Conservation (phyloP, 35 echinoderm and acorn worm genomes). For the Ptychodera flava region DNA sequence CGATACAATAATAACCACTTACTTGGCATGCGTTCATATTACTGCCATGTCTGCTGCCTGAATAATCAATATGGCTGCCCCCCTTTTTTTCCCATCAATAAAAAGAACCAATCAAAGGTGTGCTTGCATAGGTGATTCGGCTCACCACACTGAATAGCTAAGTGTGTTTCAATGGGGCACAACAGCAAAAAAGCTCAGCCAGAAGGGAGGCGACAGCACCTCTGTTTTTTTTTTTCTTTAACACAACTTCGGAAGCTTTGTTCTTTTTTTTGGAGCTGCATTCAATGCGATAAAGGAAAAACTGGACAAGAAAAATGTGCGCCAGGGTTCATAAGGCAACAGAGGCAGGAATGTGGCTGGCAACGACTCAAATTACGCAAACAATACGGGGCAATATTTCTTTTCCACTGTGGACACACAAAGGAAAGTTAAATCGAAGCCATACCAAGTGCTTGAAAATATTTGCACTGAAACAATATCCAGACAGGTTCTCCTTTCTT, state of each 20-base stretch:
- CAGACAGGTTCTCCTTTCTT: too few species aligned
- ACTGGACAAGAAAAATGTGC: neutral
- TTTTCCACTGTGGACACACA: neutral
- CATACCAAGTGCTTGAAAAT: too few species aligned
- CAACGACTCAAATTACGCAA: neutral
- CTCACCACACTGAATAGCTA: too few species aligned
- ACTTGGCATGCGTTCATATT: neutral
- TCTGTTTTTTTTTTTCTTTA: too few species aligned
- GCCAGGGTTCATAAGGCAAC: neutral
- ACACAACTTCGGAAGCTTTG: neutral
- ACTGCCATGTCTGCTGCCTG: neutral
- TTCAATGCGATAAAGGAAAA: too few species aligned
- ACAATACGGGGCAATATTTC: neutral
- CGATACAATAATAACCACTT: neutral
- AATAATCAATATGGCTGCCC: neutral
- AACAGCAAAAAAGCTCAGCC: too few species aligned
- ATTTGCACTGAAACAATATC: too few species aligned
- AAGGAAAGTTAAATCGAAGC: neutral
- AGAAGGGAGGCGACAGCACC: too few species aligned
- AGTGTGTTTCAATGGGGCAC: too few species aligned
- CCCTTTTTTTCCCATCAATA: too few species aligned
- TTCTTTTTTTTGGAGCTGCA: too few species aligned
- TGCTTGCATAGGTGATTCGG: neutral
- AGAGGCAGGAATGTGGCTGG: neutral
- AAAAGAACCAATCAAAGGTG: neutral